Evolutionary conservation across 2,888 invertebrate genomes (phyloP).

Genomic region (Petrophora chlorosata): DNA sequence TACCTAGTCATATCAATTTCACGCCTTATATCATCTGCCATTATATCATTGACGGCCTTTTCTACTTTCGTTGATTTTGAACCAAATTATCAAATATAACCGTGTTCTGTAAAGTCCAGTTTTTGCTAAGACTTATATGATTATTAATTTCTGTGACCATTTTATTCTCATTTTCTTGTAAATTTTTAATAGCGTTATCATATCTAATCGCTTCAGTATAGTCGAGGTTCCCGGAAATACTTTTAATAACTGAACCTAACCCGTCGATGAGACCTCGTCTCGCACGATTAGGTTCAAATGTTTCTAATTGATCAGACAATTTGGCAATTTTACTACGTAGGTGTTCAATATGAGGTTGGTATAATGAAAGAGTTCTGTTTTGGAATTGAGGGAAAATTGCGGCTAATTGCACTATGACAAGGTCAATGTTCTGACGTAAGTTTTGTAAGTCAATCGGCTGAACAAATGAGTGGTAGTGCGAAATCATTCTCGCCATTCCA

Average conservation of each 20-base stretch:
- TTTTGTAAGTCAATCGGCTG: neutral
- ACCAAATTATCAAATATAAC: slow-evolving; percentile 17
- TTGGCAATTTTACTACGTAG: neutral
- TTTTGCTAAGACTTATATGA: slow-evolving; percentile 33
- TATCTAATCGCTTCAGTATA: slow-evolving; percentile 34
- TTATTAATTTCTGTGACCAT: slow-evolving; percentile 31
- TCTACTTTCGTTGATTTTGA: slow-evolving; percentile 24
- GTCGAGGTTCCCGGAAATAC: slow-evolving; percentile 18
- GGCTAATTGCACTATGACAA: neutral
- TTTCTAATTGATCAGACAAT: neutral
- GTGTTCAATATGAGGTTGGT: neutral
- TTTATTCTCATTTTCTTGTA: slow-evolving; percentile 32
- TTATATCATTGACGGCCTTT: slow-evolving; percentile 13
- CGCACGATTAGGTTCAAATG: slow-evolving; percentile 1
- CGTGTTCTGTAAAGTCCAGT: slow-evolving; percentile 25
- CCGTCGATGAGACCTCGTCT: slow-evolving; percentile 16
- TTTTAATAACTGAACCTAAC: slow-evolving; percentile 18
- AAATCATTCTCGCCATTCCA: neutral
- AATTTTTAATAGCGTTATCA: slow-evolving; percentile 31
- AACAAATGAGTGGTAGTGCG: neutral
- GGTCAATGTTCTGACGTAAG: neutral
- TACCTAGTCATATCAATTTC: slow-evolving; percentile 12
- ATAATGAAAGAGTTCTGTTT: neutral
- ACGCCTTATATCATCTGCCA: neutral
- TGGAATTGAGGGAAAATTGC: neutral